Evolutionary conservation across 2,888 invertebrate genomes (phyloP), one percentile per base, ranked within the genome.

Genomic region (Dynastes grantii): DNA sequence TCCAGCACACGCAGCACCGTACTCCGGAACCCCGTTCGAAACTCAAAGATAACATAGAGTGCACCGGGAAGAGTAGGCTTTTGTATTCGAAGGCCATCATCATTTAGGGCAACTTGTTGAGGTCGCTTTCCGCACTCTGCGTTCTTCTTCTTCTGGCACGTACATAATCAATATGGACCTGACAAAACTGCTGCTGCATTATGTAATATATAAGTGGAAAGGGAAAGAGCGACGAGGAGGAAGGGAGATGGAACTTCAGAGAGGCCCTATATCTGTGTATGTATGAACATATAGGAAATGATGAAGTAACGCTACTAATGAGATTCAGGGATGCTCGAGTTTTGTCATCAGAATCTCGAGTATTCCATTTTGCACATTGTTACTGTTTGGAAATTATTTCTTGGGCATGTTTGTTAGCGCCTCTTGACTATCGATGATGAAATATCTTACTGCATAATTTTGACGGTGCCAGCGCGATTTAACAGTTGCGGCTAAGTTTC

Each of bases 321-420:
- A 83, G 82, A 81, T 83, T 79, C 81, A 77, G 79, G 77, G 81
- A 80, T 81, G 78, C 82, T 80, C 70, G 79, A 79, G 71, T 76
- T 78, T 58, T 77, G 80, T 80, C 81, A 80, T 80, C 80, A 81
- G 81, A 79, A 81, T 81, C 80, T 79, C 77, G 76, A 77, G 80
- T 77, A 81, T 80, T 78, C 61, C 64, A 51, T 76, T 45, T 76
- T 55, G 29, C 55, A n/a, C 71, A 71, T 40, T 58, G 58, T 55
- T 58, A 55, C 53, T 58, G 37, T 71, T 71, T 71, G 32, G 53
- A 55, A 71, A 71, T 55, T 55, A 58, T 71, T 71, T 55, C 37
- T 71, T 55, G 71, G 71, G 55, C 9, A 27, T 53, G 55, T 71
- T 29, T 71, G 55, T 71, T 71, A 37, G 53, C 71, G 71, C 71